These are phyloP conservation scores for Eilema griseolum DNA, from an alignment of 2,888 invertebrate genomes.

Conservation along the genomic window DNA sequence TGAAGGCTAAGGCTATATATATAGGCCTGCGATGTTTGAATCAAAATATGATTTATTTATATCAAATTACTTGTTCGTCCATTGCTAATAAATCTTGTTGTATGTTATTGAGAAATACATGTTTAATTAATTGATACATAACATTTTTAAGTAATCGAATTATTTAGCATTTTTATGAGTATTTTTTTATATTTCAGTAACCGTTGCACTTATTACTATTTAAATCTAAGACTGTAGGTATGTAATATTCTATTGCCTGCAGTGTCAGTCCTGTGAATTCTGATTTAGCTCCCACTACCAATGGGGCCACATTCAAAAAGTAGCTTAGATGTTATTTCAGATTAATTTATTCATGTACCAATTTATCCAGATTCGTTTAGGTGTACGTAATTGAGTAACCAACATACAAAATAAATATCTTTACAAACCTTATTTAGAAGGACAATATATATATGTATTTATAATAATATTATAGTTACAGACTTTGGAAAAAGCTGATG, in stretches of 20 bases:
- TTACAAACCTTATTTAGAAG: too few relatives aligned
- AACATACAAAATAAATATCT: too few relatives aligned
- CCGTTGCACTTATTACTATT: background rate
- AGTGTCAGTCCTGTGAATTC: too few relatives aligned
- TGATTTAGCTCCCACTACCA: too few relatives aligned
- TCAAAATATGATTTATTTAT: conserved; percentile 1
- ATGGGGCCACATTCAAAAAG: too few relatives aligned
- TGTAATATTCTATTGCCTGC: too few relatives aligned
- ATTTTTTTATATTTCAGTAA: background rate
- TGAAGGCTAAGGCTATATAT: background rate
- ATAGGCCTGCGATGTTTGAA: background rate
- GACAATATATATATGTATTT: too few relatives aligned
- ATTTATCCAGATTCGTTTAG: too few relatives aligned
- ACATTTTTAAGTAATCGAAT: background rate
- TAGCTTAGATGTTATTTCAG: too few relatives aligned
- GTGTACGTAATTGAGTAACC: too few relatives aligned
- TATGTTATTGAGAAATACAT: conserved; percentile 1
- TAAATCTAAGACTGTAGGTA: background rate
- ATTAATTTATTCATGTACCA: too few relatives aligned
- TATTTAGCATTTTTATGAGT: background rate
- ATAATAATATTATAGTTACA: background rate
- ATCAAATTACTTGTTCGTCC: background rate
- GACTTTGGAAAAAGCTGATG: conserved; percentile 48
- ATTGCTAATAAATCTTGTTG: background rate
- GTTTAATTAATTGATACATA: background rate